Conservation (phyloP, 2,113 vertebrate species). For the Oenanthe melanoleuca region DNA sequence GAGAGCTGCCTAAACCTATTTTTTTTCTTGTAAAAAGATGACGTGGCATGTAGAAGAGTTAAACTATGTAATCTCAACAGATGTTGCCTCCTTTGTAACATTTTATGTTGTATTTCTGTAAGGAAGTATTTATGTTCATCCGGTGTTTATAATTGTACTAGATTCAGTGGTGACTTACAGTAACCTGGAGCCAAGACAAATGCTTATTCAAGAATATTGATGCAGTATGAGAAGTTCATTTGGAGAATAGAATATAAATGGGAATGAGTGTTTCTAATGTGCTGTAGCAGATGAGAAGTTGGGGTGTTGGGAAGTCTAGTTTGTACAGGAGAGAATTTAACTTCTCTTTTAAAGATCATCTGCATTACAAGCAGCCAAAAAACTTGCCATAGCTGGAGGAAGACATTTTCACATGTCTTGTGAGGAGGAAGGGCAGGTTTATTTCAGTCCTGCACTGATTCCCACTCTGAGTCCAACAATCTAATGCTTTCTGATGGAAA, state of each 20-base stretch:
- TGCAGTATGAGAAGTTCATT: neutral
- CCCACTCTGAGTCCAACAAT: neutral
- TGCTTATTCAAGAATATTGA: neutral
- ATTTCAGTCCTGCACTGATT: neutral
- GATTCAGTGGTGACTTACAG: neutral
- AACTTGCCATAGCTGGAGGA: neutral
- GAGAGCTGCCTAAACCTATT: neutral
- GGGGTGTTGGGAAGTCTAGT: rapidly evolving
- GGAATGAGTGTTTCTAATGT: neutral
- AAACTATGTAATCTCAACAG: neutral
- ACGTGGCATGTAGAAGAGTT: neutral
- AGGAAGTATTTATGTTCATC: neutral
- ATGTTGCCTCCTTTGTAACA: neutral
- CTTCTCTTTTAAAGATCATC: neutral
- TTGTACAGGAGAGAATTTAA: neutral
- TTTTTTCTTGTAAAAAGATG: neutral
- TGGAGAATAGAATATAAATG: neutral
- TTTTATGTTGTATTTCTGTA: neutral
- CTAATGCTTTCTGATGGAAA: neutral
- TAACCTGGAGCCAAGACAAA: neutral
- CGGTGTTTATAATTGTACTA: neutral
- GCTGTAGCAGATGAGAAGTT: neutral
- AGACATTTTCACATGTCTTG: neutral
- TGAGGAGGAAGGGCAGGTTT: neutral
- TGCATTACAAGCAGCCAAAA: neutral